Percentiles rank a stretch among this genome's conserved stretches.
Conservation (phyloP, 1,140 invertebrate species). For the Cydia amplana region DNA sequence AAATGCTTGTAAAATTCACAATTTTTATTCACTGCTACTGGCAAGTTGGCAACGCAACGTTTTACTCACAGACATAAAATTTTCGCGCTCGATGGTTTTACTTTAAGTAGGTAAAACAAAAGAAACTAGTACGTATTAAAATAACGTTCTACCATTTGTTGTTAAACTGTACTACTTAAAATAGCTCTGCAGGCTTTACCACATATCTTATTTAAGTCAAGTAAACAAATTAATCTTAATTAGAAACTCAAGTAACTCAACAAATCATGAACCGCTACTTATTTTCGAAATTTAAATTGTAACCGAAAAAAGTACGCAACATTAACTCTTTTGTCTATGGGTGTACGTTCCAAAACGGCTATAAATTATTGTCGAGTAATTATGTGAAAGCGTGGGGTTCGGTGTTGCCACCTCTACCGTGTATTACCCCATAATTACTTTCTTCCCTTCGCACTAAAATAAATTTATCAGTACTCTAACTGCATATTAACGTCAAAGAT, state of each 20-base stretch:
- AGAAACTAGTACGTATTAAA: too few relatives aligned
- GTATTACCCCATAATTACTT: constrained; percentile 29
- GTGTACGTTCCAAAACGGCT: constrained; percentile 12
- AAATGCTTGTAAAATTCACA: too few relatives aligned
- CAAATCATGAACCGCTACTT: background rate
- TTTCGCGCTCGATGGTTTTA: too few relatives aligned
- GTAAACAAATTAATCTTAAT: background rate
- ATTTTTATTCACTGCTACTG: too few relatives aligned
- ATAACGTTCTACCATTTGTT: too few relatives aligned
- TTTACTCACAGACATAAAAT: too few relatives aligned
- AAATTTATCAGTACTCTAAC: background rate
- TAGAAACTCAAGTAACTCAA: constrained; percentile 11
- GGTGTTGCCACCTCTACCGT: constrained; percentile 21
- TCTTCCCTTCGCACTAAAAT: background rate
- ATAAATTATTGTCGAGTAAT: constrained; percentile 5
- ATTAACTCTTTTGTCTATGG: constrained; percentile 1
- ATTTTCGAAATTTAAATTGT: background rate
- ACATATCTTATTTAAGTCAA: background rate
- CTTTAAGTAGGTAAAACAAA: too few relatives aligned
- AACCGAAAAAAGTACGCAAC: background rate
- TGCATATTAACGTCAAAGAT: background rate
- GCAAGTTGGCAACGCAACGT: too few relatives aligned
- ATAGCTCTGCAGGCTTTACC: background rate
- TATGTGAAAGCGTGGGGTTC: constrained; percentile 17
- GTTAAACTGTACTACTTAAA: too few relatives aligned